phyloP scores from a whole-genome alignment of 1,140 invertebrate species.

The Gonioctena quinquepunctata region DNA sequence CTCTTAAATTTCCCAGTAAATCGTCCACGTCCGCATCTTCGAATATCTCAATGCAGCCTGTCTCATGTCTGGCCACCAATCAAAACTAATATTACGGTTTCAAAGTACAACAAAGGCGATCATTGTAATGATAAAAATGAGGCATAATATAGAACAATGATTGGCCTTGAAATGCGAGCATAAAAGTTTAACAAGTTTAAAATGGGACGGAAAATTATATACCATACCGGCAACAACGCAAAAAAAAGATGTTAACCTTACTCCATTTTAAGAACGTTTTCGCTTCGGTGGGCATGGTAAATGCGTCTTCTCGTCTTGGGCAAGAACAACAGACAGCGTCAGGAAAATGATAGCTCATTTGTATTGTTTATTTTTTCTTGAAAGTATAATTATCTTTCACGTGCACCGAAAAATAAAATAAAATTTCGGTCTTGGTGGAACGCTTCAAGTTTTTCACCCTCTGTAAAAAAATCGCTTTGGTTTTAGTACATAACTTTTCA shows the following conservation, averaged over 20 bases:
- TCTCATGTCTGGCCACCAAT: not conserved
- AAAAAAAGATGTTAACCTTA: conserved; percentile 1
- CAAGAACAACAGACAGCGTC: not conserved
- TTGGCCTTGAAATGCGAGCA: not conserved
- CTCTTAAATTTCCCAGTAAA: not conserved
- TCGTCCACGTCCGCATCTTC: not conserved
- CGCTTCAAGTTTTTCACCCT: no score
- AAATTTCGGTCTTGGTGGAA: not conserved
- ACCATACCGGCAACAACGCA: not conserved
- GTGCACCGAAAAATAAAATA: not conserved
- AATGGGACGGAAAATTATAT: not conserved
- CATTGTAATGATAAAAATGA: not conserved
- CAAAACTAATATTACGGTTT: not conserved
- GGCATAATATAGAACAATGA: not conserved
- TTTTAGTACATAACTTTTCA: no score
- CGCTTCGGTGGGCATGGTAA: conserved; percentile 4
- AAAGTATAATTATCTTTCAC: not conserved
- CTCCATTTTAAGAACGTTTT: not conserved
- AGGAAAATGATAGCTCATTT: not conserved
- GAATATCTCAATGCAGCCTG: no score
- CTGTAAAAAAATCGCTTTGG: no score
- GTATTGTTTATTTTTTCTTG: not conserved
- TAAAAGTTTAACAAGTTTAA: not conserved
- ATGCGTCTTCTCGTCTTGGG: not conserved
- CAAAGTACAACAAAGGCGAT: not conserved